Evolutionary conservation across 2,113 vertebrate species (phyloP), one percentile per base, ranked within the genome.

Genomic region (Bujurquina vittata): DNA sequence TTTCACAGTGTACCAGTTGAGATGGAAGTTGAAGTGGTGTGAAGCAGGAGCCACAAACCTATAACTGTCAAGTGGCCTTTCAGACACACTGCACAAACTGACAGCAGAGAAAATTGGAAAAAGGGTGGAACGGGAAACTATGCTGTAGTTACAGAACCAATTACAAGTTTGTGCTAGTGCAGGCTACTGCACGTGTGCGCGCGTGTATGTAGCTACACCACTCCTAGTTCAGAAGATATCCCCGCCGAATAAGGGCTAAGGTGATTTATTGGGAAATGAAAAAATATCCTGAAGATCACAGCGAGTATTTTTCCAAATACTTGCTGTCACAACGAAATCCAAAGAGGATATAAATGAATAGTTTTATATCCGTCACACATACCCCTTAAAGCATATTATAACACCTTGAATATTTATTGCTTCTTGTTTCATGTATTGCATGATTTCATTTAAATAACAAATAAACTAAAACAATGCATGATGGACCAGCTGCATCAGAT

Each of bases 81-180:
- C 75, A 87, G 74, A 89, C 29, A 78, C 54, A 72, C 75, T 33
- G 77, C 78, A 79, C 84, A 89, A 87, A 86, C 78, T 91, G 91
- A 90, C 91, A 91, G 87, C 90, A 84, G 23, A 77, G 84, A 86
- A 93, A 92, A 93, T 85, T 90, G 88, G 77, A 88, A 88, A 79
- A 61, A 88, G 81, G 76, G 83, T 73, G 74, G 72, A 92, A 84
- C 75, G 49, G 52, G 54, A 84, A 84, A 87, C 80, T 78, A 62
- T 72, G 87, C 72, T 83, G 62, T 89, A 83, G 77, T 89, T 84
- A 89, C 75, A 85, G 74, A 85, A 83, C 89, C 92, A 91, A 94
- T 93, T 93, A 88, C 40, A 11, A 22, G 65, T 63, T 22, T 80
- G 80, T 76, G 80, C n/a, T 52, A 17, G 58, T 14, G 0, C n/a